phyloP scores from a whole-genome alignment of 2,113 vertebrate genomes.

The Cyanoramphus novaezelandiae region DNA sequence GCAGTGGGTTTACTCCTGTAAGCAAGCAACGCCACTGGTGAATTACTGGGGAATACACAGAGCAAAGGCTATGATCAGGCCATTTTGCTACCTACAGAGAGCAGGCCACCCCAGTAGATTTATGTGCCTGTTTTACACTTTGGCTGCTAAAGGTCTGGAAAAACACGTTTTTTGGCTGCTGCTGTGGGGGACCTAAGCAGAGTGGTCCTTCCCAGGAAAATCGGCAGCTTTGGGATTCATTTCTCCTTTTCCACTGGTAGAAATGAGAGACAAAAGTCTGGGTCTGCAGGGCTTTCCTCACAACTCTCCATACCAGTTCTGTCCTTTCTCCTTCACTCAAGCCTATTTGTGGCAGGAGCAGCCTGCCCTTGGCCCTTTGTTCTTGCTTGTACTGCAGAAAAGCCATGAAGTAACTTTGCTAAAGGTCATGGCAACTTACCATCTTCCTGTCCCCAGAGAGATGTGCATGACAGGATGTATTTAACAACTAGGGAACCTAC shows the following conservation, averaged over 20 bases:
- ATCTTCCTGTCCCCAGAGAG: background rate
- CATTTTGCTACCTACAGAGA: background rate
- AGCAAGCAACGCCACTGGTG: fast-evolving
- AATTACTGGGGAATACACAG: background rate
- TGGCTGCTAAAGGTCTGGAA: background rate
- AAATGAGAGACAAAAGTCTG: background rate
- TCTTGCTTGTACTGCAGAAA: background rate
- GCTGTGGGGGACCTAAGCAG: background rate
- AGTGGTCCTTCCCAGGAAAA: background rate
- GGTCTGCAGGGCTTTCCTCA: background rate
- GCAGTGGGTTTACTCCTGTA: background rate
- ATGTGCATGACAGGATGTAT: background rate
- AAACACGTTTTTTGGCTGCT: background rate
- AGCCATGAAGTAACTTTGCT: background rate
- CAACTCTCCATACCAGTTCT: background rate
- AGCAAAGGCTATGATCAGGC: background rate
- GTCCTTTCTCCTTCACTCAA: background rate
- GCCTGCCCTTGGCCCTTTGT: background rate
- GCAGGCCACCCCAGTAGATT: background rate
- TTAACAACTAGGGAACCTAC: background rate
- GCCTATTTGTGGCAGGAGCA: fast-evolving
- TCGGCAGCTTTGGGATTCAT: background rate
- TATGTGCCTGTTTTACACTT: background rate
- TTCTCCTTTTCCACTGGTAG: background rate
- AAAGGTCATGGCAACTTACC: background rate